Conservation (phyloP, 2,113 vertebrate species). For the Apeltes quadracus region DNA sequence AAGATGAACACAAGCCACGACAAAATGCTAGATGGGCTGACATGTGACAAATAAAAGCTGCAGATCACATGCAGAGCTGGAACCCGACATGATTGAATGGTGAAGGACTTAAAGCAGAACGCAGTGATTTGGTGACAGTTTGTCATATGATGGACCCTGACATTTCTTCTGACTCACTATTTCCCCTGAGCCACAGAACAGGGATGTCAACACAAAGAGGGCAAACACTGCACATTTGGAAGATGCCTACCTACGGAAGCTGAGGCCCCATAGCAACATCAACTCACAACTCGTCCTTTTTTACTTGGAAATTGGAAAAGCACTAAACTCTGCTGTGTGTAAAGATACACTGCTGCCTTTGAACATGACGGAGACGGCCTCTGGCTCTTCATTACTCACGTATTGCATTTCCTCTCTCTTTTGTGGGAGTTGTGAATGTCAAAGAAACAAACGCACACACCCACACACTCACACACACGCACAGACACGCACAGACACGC, state of each 20-base stretch:
- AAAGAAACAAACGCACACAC: conserved; percentile 1
- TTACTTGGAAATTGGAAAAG: background rate
- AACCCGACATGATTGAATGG: background rate
- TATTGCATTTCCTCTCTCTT: conserved; percentile 45
- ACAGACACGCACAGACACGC: conserved; percentile 21
- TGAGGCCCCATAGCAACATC: background rate
- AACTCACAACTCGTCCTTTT: background rate
- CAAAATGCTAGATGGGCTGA: no score
- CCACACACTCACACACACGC: conserved; percentile 19
- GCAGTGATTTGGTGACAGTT: background rate
- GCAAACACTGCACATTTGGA: background rate
- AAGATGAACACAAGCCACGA: no score
- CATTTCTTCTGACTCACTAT: background rate
- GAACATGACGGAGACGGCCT: conserved; percentile 20
- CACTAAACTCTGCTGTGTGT: conserved; percentile 10
- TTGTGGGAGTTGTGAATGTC: conserved; percentile 47
- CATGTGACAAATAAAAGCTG: background rate
- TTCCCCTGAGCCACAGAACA: background rate
- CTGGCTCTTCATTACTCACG: conserved; percentile 47
- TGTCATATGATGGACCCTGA: no score
- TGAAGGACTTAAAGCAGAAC: background rate
- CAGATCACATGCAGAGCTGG: background rate
- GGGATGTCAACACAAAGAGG: background rate
- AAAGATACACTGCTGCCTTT: conserved; percentile 13
- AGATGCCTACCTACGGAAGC: background rate